Percentiles rank a stretch among this genome's conserved stretches.
Evolutionary conservation across 2,888 invertebrate genomes (phyloP).

Genomic region (Lasioglossum lativentre): DNA sequence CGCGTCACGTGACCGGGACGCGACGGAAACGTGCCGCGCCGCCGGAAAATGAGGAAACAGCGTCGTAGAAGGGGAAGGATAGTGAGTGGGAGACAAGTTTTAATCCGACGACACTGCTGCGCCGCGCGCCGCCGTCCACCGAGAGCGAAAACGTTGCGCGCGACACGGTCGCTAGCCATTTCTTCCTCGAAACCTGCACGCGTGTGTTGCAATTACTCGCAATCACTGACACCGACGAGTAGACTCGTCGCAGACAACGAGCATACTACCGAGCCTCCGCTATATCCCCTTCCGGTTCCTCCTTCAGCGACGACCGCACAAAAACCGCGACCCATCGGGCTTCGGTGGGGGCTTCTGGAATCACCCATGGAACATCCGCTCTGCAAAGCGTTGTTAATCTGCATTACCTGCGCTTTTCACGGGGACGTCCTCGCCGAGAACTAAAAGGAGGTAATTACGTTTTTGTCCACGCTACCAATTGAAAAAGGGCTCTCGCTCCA

Average conservation of each 20-base stretch:
- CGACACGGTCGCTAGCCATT: constrained; percentile 36
- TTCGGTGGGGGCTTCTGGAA: constrained; percentile 23
- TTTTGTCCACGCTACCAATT: constrained; percentile 8
- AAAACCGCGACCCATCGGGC: constrained; percentile 31
- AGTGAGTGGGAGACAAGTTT: too few relatives aligned
- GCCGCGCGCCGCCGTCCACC: not conserved
- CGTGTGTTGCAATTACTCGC: constrained; percentile 54
- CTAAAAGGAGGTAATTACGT: constrained; percentile 36
- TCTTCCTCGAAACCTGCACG: constrained; percentile 35
- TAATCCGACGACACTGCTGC: too few relatives aligned
- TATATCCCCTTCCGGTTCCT: not conserved
- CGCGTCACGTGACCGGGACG: too few relatives aligned
- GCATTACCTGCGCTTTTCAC: constrained; percentile 9
- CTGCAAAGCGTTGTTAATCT: constrained; percentile 24
- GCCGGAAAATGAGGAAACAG: too few relatives aligned
- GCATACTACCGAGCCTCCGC: not conserved
- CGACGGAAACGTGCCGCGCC: too few relatives aligned
- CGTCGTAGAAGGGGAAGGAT: too few relatives aligned
- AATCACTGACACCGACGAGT: constrained; percentile 25
- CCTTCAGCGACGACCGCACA: not conserved
- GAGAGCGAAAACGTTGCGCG: constrained; percentile 37
- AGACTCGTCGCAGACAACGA: constrained; percentile 37
- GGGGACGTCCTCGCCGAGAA: constrained; percentile 5
- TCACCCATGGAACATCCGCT: constrained; percentile 18
- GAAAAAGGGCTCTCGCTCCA: constrained; percentile 6